These are phyloP conservation scores for Grus americana DNA, from an alignment of 2,113 vertebrate genomes.

Conservation along the genomic window DNA sequence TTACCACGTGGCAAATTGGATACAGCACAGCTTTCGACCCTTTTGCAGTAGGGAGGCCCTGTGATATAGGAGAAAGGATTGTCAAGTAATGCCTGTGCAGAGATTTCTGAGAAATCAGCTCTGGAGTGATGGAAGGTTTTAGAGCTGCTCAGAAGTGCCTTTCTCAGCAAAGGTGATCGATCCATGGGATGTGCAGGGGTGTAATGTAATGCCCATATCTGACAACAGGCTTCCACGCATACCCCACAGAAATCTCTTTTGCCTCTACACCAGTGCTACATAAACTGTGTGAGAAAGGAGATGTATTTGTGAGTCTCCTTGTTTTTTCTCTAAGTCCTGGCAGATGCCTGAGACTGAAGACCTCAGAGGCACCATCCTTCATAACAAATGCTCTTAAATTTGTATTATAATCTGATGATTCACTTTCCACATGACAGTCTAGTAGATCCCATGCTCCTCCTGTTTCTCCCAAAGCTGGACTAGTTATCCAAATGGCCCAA, in stretches of 20 bases:
- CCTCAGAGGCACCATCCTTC: neutral
- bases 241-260: neutral
- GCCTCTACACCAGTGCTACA: neutral
- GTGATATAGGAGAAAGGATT: neutral
- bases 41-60: neutral
- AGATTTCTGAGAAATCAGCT: neutral
- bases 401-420: neutral
- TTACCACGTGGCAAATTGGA: neutral
- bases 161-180: accelerated
- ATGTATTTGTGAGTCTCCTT: neutral
- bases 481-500: neutral
- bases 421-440: neutral
- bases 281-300: neutral
- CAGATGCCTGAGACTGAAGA: neutral
- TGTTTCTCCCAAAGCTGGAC: neutral
- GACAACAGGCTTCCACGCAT: neutral
- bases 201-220: neutral
- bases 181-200: neutral
- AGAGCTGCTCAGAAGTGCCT: neutral
- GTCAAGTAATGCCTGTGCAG: neutral
- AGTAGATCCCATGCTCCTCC: neutral
- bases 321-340: neutral
- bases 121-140: neutral
- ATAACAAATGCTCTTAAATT: neutral
- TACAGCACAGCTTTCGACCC: neutral